These are phyloP conservation scores for Hucho hucho DNA, from an alignment of 2,113 vertebrate genomes.

Conservation along the genomic window DNA sequence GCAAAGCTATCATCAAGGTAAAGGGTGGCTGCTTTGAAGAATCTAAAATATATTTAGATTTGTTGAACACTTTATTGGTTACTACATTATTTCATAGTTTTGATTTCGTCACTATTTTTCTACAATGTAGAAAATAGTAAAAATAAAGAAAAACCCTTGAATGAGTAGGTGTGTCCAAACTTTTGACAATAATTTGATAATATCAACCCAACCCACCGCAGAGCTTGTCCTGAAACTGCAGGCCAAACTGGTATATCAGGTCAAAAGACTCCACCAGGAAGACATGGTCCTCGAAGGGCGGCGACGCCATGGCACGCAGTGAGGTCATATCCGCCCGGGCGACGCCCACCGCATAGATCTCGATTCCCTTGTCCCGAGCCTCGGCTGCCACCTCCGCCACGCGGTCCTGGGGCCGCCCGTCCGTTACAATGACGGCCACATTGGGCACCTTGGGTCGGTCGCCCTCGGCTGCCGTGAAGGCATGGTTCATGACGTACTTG, in stretches of 20 bases:
- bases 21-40: no score
- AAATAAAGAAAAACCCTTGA: no score
- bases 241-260: conserved; percentile 91
- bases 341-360: conserved; percentile 93
- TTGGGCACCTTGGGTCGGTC: conserved; percentile 85
- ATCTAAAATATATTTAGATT: no score
- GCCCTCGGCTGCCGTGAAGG: conserved; percentile 84
- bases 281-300: conserved; percentile 89
- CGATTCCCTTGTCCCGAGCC: conserved; percentile 86
- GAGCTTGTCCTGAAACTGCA: conserved; percentile 92
- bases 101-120: no score
- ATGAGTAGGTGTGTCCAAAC: no score
- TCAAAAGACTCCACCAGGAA: conserved; percentile 96
- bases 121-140: no score
- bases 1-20: no score
- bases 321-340: conserved; percentile 92
- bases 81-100: no score
- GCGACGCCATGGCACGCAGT: conserved; percentile 90
- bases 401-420: conserved; percentile 92
- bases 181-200: no score
- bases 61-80: no score
- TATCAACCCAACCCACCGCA: conserved; percentile 78
- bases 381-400: conserved; percentile 89
- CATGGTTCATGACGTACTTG: conserved; percentile 88
- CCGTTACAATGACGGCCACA: conserved; percentile 88